Evolutionary conservation across 1,140 invertebrate genomes (phyloP).

Genomic region (Lepidurus couesii): DNA sequence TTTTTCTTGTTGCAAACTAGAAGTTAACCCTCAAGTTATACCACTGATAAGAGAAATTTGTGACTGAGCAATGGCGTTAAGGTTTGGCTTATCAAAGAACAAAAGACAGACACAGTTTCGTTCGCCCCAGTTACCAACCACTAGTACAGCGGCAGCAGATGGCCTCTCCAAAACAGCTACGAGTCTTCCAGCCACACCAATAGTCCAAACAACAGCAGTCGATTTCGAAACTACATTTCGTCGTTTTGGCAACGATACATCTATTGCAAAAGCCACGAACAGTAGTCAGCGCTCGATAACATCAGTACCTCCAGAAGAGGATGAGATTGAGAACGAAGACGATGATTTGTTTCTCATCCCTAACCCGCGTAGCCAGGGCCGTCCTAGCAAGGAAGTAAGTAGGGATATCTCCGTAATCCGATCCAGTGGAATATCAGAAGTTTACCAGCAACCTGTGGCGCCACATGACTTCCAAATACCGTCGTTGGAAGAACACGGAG

Average conservation of each 20-base stretch:
- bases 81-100: constrained; percentile 8
- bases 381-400: background rate
- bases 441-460: background rate
- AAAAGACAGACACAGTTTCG: background rate
- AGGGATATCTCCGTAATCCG: background rate
- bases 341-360: background rate
- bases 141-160: background rate
- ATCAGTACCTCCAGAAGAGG: background rate
- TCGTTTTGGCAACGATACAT: too few species aligned
- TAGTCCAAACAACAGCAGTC: background rate
- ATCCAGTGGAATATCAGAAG: background rate
- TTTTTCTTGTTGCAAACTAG: too few species aligned
- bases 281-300: too few species aligned
- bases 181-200: background rate
- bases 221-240: background rate
- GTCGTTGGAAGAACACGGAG: background rate
- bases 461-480: background rate
- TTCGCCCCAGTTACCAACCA: background rate
- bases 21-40: too few species aligned
- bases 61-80: background rate
- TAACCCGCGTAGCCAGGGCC: background rate
- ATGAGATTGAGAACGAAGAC: background rate
- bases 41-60: background rate
- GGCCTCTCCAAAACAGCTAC: background rate
- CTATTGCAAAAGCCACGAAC: too few species aligned